Evolutionary conservation across 1,140 invertebrate genomes (phyloP), one percentile per base, ranked within the genome.

Genomic region (Scylla paramamosain): DNA sequence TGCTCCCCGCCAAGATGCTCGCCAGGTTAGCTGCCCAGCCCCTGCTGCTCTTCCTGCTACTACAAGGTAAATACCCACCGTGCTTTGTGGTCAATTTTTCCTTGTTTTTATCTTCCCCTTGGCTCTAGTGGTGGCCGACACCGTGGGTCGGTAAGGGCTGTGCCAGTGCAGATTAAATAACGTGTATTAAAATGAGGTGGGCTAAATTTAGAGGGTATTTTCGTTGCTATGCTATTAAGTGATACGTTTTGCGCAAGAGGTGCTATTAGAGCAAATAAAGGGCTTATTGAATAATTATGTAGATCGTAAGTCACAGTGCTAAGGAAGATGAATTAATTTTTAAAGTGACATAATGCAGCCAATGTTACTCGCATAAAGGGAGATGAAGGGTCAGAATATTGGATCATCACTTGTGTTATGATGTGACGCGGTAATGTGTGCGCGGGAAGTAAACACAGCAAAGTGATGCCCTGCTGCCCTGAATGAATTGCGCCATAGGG

Each of bases 201-300:
- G 67, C 67, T 77, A 77, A 77, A 77, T n/a, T n/a, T 77, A 77
- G 67, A 77, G 20, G 67, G 67, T 77, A 77, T 77, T 77, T 77
- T 77, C 67, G 67, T 77, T 20, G 20, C 67, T 25, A 20, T 77
- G 67, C n/a, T 77, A 77, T 77, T 77, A 77, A 77, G 67, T 77
- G 67, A 77, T 77, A 77, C 16, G 1, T 77, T 77, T 77, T 77
- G n/a, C 67, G 20, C 12, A n/a, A n/a, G 67, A n/a, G 67, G 25
- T 77, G 67, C 25, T 77, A 77, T 77, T 77, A 77, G 67, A n/a
- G 67, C 67, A n/a, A 77, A n/a, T 77, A 77, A 77, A n/a, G 67
- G 25, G 10, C 16, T 77, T 77, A 77, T 77, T n/a, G 67, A 77
- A 77, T 77, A n/a, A 77, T 77, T 25, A 77, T 77, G 67, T 25